Base-by-base conservation (phyloP, 92 coral and sea anemone species). In the Parazoanthus darwini region DNA sequence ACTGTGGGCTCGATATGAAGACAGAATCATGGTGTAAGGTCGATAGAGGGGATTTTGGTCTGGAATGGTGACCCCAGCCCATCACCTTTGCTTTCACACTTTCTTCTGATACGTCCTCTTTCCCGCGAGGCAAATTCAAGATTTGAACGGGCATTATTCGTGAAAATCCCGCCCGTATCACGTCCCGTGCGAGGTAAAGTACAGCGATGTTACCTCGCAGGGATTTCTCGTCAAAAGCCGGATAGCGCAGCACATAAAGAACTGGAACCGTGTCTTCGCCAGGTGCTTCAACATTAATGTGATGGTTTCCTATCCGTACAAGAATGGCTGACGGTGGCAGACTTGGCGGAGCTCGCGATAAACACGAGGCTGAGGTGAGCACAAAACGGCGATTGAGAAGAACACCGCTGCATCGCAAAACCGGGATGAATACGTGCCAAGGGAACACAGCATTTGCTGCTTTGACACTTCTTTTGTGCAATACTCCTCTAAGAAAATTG, bases 361-460 rank as follows among this genome's bases (percentile, higher is more conserved):
- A 90, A 88, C 98, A 96, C 29, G 91, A 88, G 25, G 98, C 95
- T 6, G 98, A 82, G 63, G 98, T 93, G 43, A 96, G 72, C 80
- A 96, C 90, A 96, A 97, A 96, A 58, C 95, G 95, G 76, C 77
- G 83, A 77, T 86, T 65, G 35, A 96, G 80, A 54, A 96, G 87
- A 6, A 92, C 96, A 68, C 98, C 98, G 50, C 96, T 94, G 79
- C 98, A 96, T 5, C 89, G 91, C 33, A 93, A 89, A 33, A 93
- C 71, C 36, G 95, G 95, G 22, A 94, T 59, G 35, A 70, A 94
- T 35, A 92, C 98, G 80, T 94, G 92, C 98, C 98, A 96, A 0
- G 94, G 97, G 77, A 86, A 91, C 1, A 82, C 65, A 48, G 66
- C 86, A 26, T 37, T 36, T 36, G 87, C 37, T 25, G 92, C n/a